Evolutionary conservation across 2,888 invertebrate genomes (phyloP), one percentile per base, ranked within the genome.

Genomic region (Hirtodrosophila confusa): DNA sequence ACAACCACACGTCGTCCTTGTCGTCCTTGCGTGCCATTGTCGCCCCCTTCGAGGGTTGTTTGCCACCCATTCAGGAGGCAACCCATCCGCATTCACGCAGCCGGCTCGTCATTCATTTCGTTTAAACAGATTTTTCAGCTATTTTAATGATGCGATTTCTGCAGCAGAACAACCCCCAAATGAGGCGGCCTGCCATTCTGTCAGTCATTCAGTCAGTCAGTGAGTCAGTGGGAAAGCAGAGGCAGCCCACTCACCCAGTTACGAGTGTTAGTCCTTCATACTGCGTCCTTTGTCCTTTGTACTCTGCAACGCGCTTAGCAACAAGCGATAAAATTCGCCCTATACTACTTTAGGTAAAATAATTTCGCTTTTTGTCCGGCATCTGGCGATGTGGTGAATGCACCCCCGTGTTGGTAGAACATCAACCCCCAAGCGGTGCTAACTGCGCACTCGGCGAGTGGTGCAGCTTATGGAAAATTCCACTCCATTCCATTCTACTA

Each of bases 221-320:
- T 84, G 78, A 84, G 84, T 84, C 84, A 84, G 80, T 84, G 85
- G 87, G 75, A 83, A 78, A 80, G 69, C 53, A 44, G 27, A 24
- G 69, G 47, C 84, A 87, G 78, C 88, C 84, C 88, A 88, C 82
- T 85, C 88, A 85, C 84, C 84, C 88, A 85, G 85, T 86, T 84
- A 86, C 74, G 80, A 73, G 78, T 67, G 70, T 51, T 35, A 35
- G 76, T 85, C 62, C 80, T 73, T 50, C 50, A 48, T 36, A 39
- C 40, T 11, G 36, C 61, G 51, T 40, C 44, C 35, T 57, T 31
- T 53, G 44, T 63, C 44, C 37, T 37, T 53, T 47, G 51, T 27
- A 4, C 27, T 27, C 5, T 48, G 41, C 62, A 39, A 47, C 54
- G 75, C 70, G 75, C 84, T 58, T 85, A 68, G 84, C 88, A 85